These are phyloP conservation scores for Cyprinodon brontotheroides DNA, from an alignment of 2,113 vertebrate species.

Conservation along the genomic window DNA sequence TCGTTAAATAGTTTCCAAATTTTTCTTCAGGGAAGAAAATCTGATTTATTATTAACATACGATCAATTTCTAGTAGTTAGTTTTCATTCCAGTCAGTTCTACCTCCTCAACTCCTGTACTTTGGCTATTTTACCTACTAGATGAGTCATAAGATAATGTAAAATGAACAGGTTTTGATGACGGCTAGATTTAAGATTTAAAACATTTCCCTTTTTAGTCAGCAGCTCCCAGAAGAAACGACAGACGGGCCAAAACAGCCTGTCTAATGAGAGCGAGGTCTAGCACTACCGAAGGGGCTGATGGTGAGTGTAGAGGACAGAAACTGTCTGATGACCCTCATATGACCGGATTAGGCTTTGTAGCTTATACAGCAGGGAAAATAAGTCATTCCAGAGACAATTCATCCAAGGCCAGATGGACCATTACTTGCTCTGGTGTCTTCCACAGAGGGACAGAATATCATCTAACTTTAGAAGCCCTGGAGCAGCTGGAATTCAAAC, in stretches of 20 bases:
- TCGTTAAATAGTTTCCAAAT: conserved; percentile 12
- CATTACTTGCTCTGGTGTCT: conserved; percentile 29
- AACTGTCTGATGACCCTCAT: conserved; percentile 26
- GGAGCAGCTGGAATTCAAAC: conserved; percentile 56
- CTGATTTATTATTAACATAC: conserved; percentile 1
- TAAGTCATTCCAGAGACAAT: conserved; percentile 50
- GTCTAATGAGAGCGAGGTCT: conserved; percentile 10
- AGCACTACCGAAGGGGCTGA: conserved; percentile 1
- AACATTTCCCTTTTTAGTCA: neutral
- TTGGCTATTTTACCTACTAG: conserved; percentile 1
- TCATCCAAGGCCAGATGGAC: conserved; percentile 29
- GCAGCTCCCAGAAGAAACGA: neutral
- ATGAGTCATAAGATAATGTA: neutral
- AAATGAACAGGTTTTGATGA: neutral
- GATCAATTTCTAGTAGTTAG: neutral
- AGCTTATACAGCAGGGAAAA: conserved; percentile 27
- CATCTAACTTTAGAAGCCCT: conserved; percentile 7
- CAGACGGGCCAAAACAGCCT: neutral
- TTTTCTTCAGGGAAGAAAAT: conserved; percentile 4
- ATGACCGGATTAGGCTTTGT: conserved; percentile 13
- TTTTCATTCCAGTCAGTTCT: neutral
- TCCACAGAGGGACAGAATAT: conserved; percentile 17
- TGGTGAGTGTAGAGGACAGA: neutral
- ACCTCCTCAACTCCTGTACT: neutral
- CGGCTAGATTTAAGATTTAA: neutral